Base-by-base conservation (phyloP, 1,140 invertebrate species). In the Glossosoma conforme region DNA sequence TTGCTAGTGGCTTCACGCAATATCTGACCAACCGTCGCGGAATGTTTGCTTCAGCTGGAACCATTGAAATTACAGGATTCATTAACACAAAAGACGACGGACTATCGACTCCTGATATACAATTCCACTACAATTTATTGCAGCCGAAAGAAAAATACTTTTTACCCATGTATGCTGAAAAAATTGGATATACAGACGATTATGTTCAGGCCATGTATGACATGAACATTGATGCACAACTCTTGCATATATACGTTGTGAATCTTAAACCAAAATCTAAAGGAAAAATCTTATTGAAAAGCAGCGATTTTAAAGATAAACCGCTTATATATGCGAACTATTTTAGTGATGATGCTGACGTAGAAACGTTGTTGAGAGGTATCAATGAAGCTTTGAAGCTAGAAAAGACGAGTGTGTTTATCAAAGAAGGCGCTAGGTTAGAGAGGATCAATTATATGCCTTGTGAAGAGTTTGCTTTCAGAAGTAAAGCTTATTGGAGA, bases 291-390 rank as follows among this genome's bases (percentile, higher is more conserved):
- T 57, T 68, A 52, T 61, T 87, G 2, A 75, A 71, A 41, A 72
- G 64, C 17, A 73, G 63, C 2, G 73, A 81, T 78, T 77, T 86
- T 59, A 44, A 65, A 36, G 75, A 78, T 2, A 66, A 75, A 48
- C 87, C 87, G 3, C 49, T 80, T 19, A 79, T 89, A 37, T 77
- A 82, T 60, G 77, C 86, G 3, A 83, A 83, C 54, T 86, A 83
- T 57, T 77, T 85, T 32, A 52, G 77, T n/a, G 73, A 81, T 36
- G 49, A 62, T 37, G 64, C 69, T n/a, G 82, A 84, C 61, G 54
- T 81, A 15, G 44, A 68, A 11, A 71, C 68, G 10, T 64, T 81
- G 41, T 62, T 82, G 3, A 76, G 72, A 60, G 77, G 75, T 20
- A 71, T 78, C n/a, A 77, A 73, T 51, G 69, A 76, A 53, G 61